Percentiles rank a stretch among this genome's conserved stretches.
phyloP scores from a whole-genome alignment of 2,797 vertebrate genomes.

The Takifugu rubripes region DNA sequence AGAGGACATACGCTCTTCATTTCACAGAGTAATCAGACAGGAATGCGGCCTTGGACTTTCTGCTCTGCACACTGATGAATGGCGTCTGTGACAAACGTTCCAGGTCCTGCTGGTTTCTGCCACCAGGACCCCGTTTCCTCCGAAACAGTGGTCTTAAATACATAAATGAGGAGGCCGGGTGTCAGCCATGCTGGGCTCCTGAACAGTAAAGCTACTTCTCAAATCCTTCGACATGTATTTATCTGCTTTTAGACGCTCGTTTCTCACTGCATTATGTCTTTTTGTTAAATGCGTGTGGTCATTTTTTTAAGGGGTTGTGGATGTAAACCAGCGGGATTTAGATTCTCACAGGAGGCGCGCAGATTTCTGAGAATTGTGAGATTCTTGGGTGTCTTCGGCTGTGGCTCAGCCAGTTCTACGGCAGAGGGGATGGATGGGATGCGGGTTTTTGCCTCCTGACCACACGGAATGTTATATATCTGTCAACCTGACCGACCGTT shows the following conservation, averaged over 20 bases:
- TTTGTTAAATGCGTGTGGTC: not conserved
- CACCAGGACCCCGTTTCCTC: not conserved
- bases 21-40: not conserved
- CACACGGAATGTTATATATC: slow-evolving; percentile 57
- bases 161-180: too few relatives aligned
- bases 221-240: slow-evolving; percentile 32
- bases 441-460: slow-evolving; percentile 53
- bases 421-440: slow-evolving; percentile 51
- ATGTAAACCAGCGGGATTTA: slow-evolving; percentile 37
- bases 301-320: slow-evolving; percentile 13
- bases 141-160: not conserved
- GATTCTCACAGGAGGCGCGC: slow-evolving; percentile 29
- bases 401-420: slow-evolving; percentile 26
- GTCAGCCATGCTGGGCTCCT: too few relatives aligned
- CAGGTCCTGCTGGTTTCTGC: not conserved
- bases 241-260: slow-evolving; percentile 63
- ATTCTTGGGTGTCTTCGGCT: slow-evolving; percentile 39
- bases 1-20: not conserved
- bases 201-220: not conserved
- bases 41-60: slow-evolving; percentile 5
- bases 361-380: slow-evolving; percentile 38
- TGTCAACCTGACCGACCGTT: slow-evolving; percentile 29
- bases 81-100: not conserved
- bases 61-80: too few relatives aligned
- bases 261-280: slow-evolving; percentile 28